Conservation (phyloP, 2,113 vertebrate species). For the Steatornis caripensis region DNA sequence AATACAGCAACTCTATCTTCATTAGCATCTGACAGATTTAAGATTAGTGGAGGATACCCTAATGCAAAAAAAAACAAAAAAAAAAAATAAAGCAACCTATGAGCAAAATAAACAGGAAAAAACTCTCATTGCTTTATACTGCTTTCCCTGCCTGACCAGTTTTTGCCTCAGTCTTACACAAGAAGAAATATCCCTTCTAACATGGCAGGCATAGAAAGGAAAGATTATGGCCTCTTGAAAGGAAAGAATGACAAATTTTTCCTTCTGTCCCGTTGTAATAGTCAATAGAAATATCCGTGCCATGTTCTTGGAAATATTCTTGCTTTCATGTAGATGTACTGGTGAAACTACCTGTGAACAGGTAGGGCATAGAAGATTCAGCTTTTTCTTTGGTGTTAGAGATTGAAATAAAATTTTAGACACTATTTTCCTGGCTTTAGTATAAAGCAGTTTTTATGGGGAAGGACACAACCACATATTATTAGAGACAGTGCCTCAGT, state of each 20-base stretch:
- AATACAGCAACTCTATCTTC: background rate
- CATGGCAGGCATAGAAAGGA: background rate
- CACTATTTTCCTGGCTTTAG: background rate
- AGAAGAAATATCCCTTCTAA: background rate
- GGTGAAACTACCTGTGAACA: background rate
- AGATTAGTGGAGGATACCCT: background rate
- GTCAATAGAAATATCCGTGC: background rate
- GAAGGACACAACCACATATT: background rate
- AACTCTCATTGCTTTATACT: background rate
- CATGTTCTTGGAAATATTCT: background rate
- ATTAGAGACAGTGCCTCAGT: background rate
- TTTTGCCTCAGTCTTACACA: background rate
- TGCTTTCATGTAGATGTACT: background rate
- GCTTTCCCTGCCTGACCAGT: background rate
- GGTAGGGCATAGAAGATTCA: background rate
- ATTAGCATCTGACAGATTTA: constrained; percentile 4
- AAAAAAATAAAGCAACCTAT: background rate
- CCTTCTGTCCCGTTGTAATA: background rate
- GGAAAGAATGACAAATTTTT: background rate
- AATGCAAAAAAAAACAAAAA: too few relatives aligned
- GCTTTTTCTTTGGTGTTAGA: background rate
- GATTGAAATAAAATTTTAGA: background rate
- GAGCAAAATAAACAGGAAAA: background rate
- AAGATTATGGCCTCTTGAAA: background rate
- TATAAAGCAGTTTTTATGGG: background rate